Evolutionary conservation across 2,888 invertebrate species (phyloP).

Genomic region (Norana najaformis): DNA sequence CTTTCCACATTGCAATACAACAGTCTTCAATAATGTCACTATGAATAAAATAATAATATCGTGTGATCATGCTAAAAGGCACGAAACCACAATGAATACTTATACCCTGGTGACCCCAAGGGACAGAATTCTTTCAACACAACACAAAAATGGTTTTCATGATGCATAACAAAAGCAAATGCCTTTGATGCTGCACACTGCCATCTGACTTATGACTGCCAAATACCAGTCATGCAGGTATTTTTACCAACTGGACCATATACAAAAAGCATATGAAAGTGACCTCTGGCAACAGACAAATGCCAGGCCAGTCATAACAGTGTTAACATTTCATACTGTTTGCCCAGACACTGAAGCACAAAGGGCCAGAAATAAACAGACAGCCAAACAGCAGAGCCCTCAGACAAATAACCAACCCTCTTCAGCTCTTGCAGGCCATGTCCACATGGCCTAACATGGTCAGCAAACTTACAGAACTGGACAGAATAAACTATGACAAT

Average conservation of each 20-base stretch:
- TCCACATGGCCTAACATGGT: background rate
- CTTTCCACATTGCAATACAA: too few relatives aligned
- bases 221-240: background rate
- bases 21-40: too few relatives aligned
- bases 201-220: background rate
- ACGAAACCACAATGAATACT: background rate
- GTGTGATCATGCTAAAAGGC: too few relatives aligned
- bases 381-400: too few relatives aligned
- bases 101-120: background rate
- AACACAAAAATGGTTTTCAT: background rate
- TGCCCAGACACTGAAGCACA: background rate
- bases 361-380: background rate
- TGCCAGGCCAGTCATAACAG: background rate
- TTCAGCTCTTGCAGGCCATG: background rate
- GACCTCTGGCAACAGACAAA: background rate
- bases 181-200: background rate
- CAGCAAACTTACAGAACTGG: background rate
- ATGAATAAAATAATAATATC: too few relatives aligned
- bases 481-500: background rate
- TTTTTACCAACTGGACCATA: background rate
- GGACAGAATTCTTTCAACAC: background rate
- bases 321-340: background rate
- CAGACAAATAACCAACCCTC: background rate
- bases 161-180: background rate
- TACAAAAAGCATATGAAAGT: background rate